Base-by-base conservation (phyloP, 2,888 invertebrate species). In the Ennomos quercinarius region DNA sequence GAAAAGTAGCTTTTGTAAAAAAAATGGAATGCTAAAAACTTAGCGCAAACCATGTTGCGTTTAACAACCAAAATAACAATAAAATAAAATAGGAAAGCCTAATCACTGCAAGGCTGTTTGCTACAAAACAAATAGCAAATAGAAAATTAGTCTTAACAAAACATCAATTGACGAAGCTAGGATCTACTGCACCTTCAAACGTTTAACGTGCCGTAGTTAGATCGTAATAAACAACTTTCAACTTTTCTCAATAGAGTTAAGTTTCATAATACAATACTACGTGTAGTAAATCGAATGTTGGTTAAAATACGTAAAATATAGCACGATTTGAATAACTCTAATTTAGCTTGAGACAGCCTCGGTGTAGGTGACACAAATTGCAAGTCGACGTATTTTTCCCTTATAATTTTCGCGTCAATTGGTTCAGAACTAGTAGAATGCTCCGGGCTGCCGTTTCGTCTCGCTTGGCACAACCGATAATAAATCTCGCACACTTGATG, bases 381-480 rank as follows among this genome's bases (percentile, higher is more conserved):
- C 74, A 70, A 71, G 66, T 66, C 63, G 70, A 69, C 71, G 66
- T 68, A 82, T 82, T 87, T 86, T 86, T 85, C 70, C 76, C 78
- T 68, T 68, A 77, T 76, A 84, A 86, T 84, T 83, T 84, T 77
- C 78, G 68, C 74, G 81, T 83, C 83, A 78, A 57, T 46, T 47
- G 68, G 58, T 57, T 59, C 56, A 38, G 54, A 70, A 70, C 70
- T 45, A 5, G 55, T 64, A 53, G 5, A 9, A 9, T 9, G 82
- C 85, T 80, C 50, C 64, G 52, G 80, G 88, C 87, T 85, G 86
- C 87, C 70, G 85, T 87, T 81, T 76, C 71, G 68, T 79, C 73
- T 74, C 67, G 70, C 73, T 74, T 68, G 70, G 43, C 27, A 17
- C 17, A 17, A 12, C 40, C 12, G 6, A 12, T 11, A 11, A 40